Base-by-base conservation (phyloP, 2,113 vertebrate genomes). In the Apus apus region DNA sequence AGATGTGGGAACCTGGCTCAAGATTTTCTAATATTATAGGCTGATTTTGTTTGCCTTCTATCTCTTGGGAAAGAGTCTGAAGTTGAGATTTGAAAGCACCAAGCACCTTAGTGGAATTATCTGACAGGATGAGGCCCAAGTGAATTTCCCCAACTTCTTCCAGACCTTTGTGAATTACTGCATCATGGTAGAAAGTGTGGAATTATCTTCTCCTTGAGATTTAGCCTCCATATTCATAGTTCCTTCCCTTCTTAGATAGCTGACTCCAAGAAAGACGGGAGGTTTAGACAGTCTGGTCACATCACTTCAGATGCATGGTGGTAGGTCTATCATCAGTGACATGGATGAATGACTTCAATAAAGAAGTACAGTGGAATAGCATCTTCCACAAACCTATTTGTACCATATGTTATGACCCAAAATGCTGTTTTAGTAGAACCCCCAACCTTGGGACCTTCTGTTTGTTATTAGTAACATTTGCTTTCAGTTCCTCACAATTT, bases 391-490 rank as follows among this genome's bases (percentile, higher is more conserved):
- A 94, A 91, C 85, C 92, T 80, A 62, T 94, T 90, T 92, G 56
- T 87, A 56, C 71, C 89, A 81, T 67, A 85, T 89, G 88, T 70
- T 89, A 72, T 75, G 73, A 79, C 94, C 85, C 86, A 60, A 94
- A 95, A 91, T 96, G 74, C 66, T 96, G 62, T 87, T 96, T 92
- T 82, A 71, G 72, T 93, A 68, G 88, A 97, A 96, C 85, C 81
- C 92, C 88, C 83, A 90, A 97, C 93, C 94, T 94, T 97, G 93
- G 84, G 85, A 54, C 85, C 94, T 95, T 90, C 98, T 99, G 98
- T 98, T 98, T 99, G 98, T 98, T 98, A 97, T 98, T 98, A 98
- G 98, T 97, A 98, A 98, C 96, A 98, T 98, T 99, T 99, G 98
- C 98, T 98, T 98, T 98, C 98, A 98, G 93, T 94, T 97, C 96